Conservation (phyloP, 2,888 invertebrate species). For the Idaea aversata region DNA sequence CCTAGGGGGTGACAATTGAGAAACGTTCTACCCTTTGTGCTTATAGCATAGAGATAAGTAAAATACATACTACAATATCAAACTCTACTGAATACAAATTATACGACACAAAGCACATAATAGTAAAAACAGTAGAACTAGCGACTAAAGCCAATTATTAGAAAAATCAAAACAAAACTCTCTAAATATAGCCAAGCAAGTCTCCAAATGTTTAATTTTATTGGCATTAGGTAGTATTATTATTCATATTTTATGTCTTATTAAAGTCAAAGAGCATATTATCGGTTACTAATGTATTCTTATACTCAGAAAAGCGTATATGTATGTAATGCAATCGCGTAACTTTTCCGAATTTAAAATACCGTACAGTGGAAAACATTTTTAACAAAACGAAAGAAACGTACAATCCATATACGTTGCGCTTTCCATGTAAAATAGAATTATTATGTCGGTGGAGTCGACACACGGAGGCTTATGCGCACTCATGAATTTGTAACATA, state of each 20-base stretch:
- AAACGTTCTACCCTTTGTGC: constrained; percentile 12
- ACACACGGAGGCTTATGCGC: constrained; percentile 36
- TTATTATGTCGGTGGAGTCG: constrained; percentile 28
- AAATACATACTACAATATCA: constrained; percentile 27
- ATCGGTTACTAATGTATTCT: background rate
- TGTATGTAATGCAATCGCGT: constrained; percentile 3
- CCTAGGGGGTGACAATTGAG: constrained; percentile 14
- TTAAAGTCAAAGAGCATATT: background rate
- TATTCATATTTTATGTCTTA: background rate
- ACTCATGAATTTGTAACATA: constrained; percentile 56
- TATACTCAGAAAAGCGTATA: background rate
- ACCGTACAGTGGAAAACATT: constrained; percentile 11
- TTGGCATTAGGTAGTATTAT: too few species aligned
- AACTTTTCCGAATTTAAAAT: background rate
- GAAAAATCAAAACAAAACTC: too few species aligned
- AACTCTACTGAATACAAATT: constrained; percentile 32
- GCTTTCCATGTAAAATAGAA: constrained; percentile 30
- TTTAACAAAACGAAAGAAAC: constrained; percentile 24
- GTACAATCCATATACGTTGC: constrained; percentile 19
- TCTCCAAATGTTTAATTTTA: too few species aligned
- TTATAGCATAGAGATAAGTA: background rate
- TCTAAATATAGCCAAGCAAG: too few species aligned
- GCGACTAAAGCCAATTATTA: too few species aligned
- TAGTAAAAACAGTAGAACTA: too few species aligned
- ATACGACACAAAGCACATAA: background rate